Base-by-base conservation (phyloP, 2,113 vertebrate species). In the Elaphurus davidianus region DNA sequence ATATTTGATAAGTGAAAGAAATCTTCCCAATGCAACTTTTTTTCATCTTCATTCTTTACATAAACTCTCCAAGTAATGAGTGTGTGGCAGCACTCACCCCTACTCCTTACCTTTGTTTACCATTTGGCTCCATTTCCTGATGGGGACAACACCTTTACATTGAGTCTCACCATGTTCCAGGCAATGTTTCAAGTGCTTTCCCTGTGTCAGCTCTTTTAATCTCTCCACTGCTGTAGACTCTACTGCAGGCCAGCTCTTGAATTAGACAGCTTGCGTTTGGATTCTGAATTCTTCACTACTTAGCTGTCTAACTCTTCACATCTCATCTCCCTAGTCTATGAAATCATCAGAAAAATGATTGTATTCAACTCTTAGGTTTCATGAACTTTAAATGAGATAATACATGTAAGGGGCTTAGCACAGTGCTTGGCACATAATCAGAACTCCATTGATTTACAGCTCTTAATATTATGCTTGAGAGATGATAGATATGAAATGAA, bases 1-100 rank as follows among this genome's bases (percentile, higher is more conserved):
- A 96, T 83, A 97, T 84, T 94, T 85, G 30, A 60, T 36, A 45
- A 94, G 40, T 82, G 25, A 91, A 95, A 86, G 93, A 62, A 60
- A 60, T 28, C 25, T 94, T 92, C 59, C 30, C 21, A 28, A 16
- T 7, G 25, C 15, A 67, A 40, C 47, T 27, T 84, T 47, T 60
- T 9, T 14, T 19, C n/a, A 47, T 25, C 62, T 52, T 54, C 21
- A 16, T 71, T 83, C n/a, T 79, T 83, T 60, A 59, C 1, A 8
- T 55, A 57, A 3, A 16, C 45, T 50, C 36, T 92, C 85, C 12
- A 15, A 71, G 59, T n/a, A 87, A n/a, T 36, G 30, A 59, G 55
- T 9, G 2, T 3, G 14, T 57, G 25, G 21, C 36, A 21, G 43
- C 45, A 43, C 9, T 30, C 0, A 0, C 10, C 30, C 28, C 59